Evolutionary conservation across 2,888 invertebrate genomes (phyloP), one percentile per base, ranked within the genome.

Genomic region (Tenthredo amoena): DNA sequence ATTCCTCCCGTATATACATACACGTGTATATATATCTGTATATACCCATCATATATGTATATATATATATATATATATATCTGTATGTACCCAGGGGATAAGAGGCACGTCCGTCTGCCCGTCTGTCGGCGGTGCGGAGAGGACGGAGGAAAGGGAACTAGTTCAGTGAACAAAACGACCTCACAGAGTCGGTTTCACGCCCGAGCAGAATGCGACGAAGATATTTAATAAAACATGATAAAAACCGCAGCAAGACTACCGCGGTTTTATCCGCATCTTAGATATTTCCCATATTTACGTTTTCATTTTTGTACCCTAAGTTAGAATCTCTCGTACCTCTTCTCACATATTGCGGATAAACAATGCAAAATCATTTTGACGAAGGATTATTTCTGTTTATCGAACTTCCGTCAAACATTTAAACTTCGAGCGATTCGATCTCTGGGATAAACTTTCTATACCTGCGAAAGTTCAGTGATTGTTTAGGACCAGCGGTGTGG

Each of bases 81-180:
- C 18, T 71, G 21, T 83, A 83, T 83, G 71, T 83, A 83, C 83
- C 71, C 71, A 71, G 68, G 68, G 83, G 83, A 83, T 83, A 83
- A 83, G 83, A 83, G 83, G 83, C 83, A 83, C 81, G 81, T 81
- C 81, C 81, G 62, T 62, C 81, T 81, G 81, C 81, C 81, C 62
- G 68, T 83, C 83, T 68, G 83, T 83, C 83, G 68, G 83, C 68
- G 83, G 83, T 26, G 83, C 83, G 68, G 83, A 68, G 83, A 83
- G 83, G 83, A 83, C 50, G 71, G 91, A 89, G 89, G 91, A 88
- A 88, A 89, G 90, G 92, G 92, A 93, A 93, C 93, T 93, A 93
- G 93, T 93, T 93, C 93, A 93, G 92, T 91, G 92, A 93, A 92
- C 92, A 93, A 93, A 93, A 93, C 93, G 90, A 93, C 91, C 89